Conservation (phyloP, 2,797 vertebrate species). For the Sparus aurata region DNA sequence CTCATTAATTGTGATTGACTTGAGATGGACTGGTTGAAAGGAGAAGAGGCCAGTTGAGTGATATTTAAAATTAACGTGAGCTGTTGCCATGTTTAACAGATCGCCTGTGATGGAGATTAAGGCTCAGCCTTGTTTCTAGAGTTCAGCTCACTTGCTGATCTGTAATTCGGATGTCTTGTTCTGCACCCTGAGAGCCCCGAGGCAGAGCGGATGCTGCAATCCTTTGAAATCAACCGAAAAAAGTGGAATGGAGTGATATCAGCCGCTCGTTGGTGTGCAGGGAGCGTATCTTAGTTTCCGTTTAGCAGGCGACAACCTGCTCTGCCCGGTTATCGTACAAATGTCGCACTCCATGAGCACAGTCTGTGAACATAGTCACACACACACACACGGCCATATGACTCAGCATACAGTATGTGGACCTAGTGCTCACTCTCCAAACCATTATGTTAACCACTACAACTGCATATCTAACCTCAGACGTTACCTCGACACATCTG, state of each 20-base stretch:
- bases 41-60: constrained; percentile 19
- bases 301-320: constrained; percentile 41
- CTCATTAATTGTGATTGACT: constrained; percentile 53
- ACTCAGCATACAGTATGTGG: background rate
- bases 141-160: constrained; percentile 51
- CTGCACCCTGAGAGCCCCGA: constrained; percentile 44
- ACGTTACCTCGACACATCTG: background rate
- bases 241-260: constrained; percentile 43
- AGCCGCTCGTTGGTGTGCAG: constrained; percentile 43
- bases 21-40: constrained; percentile 10
- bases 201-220: constrained; percentile 76
- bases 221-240: constrained; percentile 74
- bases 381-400: background rate
- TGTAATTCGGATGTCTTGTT: constrained; percentile 63
- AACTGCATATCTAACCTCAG: background rate
- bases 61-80: constrained; percentile 45
- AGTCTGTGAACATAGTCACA: background rate
- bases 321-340: constrained; percentile 37
- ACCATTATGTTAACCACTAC: background rate
- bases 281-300: constrained; percentile 44
- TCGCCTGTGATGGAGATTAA: constrained; percentile 52
- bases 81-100: constrained; percentile 46
- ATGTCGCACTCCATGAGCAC: constrained; percentile 1
- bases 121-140: constrained; percentile 58
- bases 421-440: background rate